These are phyloP conservation scores for Vimba vimba DNA, from an alignment of 2,113 vertebrate species.

Conservation along the genomic window DNA sequence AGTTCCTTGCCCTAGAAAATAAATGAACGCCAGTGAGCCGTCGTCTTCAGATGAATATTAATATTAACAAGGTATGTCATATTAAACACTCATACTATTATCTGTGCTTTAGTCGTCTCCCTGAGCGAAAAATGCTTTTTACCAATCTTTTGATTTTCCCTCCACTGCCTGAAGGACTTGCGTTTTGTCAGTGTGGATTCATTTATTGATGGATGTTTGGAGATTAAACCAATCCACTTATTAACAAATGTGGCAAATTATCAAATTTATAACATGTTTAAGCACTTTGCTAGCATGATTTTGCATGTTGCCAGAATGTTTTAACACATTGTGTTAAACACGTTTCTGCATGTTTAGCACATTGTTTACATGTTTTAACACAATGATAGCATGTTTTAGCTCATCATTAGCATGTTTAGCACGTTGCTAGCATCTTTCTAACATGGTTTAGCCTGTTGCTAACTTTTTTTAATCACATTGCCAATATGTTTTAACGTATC, in stretches of 20 bases:
- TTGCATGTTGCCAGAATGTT: no score
- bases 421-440: neutral
- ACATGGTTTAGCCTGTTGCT: neutral
- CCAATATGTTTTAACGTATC: neutral
- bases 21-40: neutral
- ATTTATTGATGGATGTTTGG: constrained; percentile 53
- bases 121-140: neutral
- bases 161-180: constrained; percentile 30
- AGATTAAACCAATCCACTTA: constrained; percentile 36
- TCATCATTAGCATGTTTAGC: no score
- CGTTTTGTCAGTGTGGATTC: constrained; percentile 55
- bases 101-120: constrained; percentile 4
- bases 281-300: no score
- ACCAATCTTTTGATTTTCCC: constrained; percentile 18
- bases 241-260: neutral
- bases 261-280: neutral
- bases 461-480: neutral
- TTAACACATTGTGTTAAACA: no score
- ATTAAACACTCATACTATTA: constrained; percentile 1
- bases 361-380: neutral
- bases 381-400: neutral
- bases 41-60: neutral
- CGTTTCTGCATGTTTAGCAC: neutral
- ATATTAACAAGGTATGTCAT: constrained; percentile 26
- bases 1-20: neutral